Base-by-base conservation (phyloP, 2,888 invertebrate species). In the Gasteruption jaculator region DNA sequence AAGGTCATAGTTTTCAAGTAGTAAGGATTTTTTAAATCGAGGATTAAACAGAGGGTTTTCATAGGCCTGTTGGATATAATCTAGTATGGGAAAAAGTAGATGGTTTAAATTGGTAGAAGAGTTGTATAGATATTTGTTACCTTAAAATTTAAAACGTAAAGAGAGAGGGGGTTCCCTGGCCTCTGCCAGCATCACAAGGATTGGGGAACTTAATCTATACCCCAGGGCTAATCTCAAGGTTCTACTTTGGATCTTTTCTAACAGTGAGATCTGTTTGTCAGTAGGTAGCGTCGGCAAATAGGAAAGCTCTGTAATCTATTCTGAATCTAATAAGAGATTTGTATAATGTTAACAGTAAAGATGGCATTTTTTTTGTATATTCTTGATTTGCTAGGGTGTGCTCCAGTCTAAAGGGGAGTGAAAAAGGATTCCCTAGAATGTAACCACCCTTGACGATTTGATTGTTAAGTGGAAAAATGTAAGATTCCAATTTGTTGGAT, bases 251-350 rank as follows among this genome's bases (percentile, higher is more conserved):
- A 52, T 39, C 19, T 34, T 52, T 32, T 48, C 25, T 11, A 52
- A n/a, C 22, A 33, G 39, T 12, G 12, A 4, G 11, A 20, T 21
- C 15, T 34, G 20, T 5, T n/a, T 24, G 3, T 24, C 11, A 14
- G n/a, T n/a, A n/a, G n/a, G 16, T 15, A 18, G 31, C 29, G 6
- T 42, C 38, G 6, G 35, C 43, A 4, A 52, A 30, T 4, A 46
- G 10, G 31, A 46, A 48, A 5, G 41, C 45, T 7, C 42, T 44
- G 33, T 49, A 52, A 34, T 49, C 46, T 4, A 48, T 10, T 35
- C 26, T 49, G 3, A 46, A 46, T 31, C 48, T 36, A 12, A 49
- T 37, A 18, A 51, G 25, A 3, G 44, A 20, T 34, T 41, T 44
- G 30, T 46, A 46, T 5, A 46, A 10, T 10, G 33, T 33, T 8